phyloP scores from a whole-genome alignment of 2,797 vertebrate genomes.

The Sebastiscus albofasciatus region DNA sequence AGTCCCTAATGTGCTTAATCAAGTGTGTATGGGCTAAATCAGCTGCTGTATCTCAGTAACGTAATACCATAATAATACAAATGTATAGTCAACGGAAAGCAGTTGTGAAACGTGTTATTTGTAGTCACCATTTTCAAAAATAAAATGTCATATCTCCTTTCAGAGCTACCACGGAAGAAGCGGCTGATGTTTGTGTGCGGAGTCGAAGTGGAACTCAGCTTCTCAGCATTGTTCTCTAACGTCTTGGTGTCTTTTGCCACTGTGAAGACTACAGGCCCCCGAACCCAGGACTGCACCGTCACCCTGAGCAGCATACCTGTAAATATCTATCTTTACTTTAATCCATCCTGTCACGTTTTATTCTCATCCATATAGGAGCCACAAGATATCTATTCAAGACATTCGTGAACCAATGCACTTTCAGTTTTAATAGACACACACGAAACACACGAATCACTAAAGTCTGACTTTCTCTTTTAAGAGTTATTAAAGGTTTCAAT shows the following conservation, averaged over 20 bases:
- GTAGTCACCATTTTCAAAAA: background rate
- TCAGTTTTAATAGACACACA: background rate
- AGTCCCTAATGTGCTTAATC: background rate
- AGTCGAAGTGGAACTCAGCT: conserved; percentile 82
- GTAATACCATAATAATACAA: background rate
- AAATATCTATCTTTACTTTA: conserved; percentile 61
- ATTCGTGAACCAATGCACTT: background rate
- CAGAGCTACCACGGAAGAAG: conserved; percentile 80
- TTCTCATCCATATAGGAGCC: background rate
- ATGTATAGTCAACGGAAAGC: background rate
- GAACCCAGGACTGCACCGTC: conserved; percentile 75
- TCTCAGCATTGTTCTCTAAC: conserved; percentile 88
- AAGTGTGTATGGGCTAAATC: background rate
- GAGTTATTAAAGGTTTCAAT: background rate
- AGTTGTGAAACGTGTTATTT: background rate
- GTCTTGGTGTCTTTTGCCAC: conserved; percentile 84
- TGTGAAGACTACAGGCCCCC: conserved; percentile 65
- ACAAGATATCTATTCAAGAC: background rate
- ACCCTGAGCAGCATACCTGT: conserved; percentile 79
- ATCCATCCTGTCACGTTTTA: background rate
- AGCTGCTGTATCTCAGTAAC: background rate
- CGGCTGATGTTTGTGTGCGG: conserved; percentile 82
- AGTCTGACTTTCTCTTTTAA: background rate
- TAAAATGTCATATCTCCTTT: conserved; percentile 7
- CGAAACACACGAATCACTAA: background rate